A percentile compares a stretch with the other conserved stretches of the same genome.
Conservation (phyloP, 2,888 invertebrate species). For the Isotomurus palustris region DNA sequence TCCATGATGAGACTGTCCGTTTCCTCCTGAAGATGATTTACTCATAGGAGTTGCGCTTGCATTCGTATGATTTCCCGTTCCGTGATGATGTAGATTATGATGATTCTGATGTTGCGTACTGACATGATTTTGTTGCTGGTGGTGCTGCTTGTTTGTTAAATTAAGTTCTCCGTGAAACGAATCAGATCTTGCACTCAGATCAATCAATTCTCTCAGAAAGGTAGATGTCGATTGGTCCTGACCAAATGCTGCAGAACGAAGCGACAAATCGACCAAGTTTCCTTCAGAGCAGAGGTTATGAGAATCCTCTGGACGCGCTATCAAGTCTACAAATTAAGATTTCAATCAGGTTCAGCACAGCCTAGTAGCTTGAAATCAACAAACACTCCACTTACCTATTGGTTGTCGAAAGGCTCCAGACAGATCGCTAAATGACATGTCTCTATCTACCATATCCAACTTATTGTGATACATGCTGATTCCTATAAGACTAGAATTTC, state of each 20-base stretch:
- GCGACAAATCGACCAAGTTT: conserved; percentile 37
- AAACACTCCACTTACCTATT: conserved; percentile 28
- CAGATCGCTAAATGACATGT: conserved; percentile 35
- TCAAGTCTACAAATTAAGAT: conserved; percentile 29
- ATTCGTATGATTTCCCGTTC: background rate
- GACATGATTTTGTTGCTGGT: conserved; percentile 11
- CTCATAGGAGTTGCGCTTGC: too few species aligned
- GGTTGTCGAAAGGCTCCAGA: conserved; percentile 44
- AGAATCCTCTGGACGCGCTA: conserved; percentile 36
- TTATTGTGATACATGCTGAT: conserved; percentile 34
- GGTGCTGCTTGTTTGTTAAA: conserved; percentile 35
- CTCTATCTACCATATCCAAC: conserved; percentile 37
- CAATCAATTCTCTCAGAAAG: conserved; percentile 42
- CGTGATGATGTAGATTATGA: conserved; percentile 11
- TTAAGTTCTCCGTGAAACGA: conserved; percentile 42
- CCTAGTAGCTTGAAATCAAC: background rate
- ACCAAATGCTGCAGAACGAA: conserved; percentile 38
- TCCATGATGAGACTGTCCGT: conserved; percentile 11
- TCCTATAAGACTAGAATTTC: conserved; percentile 4
- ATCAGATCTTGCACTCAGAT: conserved; percentile 39
- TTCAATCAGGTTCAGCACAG: background rate
- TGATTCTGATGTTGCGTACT: background rate
- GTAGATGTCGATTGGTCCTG: conserved; percentile 42
- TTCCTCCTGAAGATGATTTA: conserved; percentile 7
- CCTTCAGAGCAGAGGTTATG: conserved; percentile 40